Evolutionary conservation across 2,113 vertebrate genomes (phyloP).

Genomic region (Cercocebus atys): DNA sequence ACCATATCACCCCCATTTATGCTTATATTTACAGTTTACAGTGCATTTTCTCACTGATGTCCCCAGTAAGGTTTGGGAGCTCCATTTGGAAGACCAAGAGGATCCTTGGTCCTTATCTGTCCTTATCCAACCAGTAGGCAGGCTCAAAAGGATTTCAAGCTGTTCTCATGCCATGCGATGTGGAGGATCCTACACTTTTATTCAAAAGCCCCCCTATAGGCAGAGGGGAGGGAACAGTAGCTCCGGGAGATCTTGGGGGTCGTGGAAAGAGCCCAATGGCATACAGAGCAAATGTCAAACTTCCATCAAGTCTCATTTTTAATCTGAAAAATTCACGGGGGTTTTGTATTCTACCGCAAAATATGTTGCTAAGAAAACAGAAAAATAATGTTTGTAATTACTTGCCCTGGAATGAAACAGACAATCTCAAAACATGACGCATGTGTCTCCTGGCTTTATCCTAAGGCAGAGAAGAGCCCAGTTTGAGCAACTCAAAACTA

Average conservation of each 20-base stretch:
- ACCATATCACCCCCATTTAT: too few species aligned
- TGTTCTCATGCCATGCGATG: background rate
- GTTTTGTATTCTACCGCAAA: background rate
- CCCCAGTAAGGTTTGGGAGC: rapidly evolving
- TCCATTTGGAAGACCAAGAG: background rate
- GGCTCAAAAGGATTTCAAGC: background rate
- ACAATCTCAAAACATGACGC: background rate
- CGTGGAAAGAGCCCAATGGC: background rate
- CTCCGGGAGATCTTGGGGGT: background rate
- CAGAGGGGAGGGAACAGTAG: background rate
- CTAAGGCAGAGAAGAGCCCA: background rate
- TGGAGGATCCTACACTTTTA: background rate
- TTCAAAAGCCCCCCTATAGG: background rate
- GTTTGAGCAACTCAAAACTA: background rate
- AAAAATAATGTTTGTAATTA: background rate
- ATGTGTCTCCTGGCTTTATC: background rate
- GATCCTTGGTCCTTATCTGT: background rate
- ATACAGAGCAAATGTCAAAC: background rate
- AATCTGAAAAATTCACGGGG: background rate
- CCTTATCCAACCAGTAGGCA: too few species aligned
- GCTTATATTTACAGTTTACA: rapidly evolving
- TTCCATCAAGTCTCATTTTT: background rate
- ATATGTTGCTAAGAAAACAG: background rate
- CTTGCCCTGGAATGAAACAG: background rate
- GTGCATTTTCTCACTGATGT: background rate